Conservation (phyloP, 2,113 vertebrate genomes). For the Pelmatolapia mariae region DNA sequence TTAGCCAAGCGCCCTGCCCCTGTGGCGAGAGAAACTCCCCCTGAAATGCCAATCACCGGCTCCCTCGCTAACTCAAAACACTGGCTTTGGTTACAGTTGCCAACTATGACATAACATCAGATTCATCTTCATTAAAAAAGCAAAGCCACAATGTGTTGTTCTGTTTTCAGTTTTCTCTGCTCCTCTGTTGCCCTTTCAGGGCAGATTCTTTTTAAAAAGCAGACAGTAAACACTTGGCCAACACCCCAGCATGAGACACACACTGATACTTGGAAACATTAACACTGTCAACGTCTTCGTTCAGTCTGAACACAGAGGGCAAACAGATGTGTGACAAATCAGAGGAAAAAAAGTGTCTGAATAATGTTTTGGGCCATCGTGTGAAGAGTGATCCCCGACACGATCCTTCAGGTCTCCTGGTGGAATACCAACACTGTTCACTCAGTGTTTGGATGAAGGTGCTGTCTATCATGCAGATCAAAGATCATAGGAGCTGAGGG, state of each 20-base stretch:
- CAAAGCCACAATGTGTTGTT: slow-evolving; percentile 13
- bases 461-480: accelerated
- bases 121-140: slow-evolving; percentile 41
- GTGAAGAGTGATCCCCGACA: not conserved
- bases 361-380: not conserved
- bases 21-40: slow-evolving; percentile 30
- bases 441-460: not conserved
- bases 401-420: not conserved
- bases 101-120: slow-evolving; percentile 38
- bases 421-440: not conserved
- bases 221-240: not conserved
- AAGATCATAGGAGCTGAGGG: not conserved
- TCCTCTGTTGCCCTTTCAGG: not conserved
- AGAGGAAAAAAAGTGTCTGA: not conserved
- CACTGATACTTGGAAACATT: not conserved
- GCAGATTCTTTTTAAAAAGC: not conserved
- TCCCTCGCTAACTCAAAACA: slow-evolving; percentile 46
- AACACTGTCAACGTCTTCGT: not conserved
- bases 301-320: not conserved
- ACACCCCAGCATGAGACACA: not conserved
- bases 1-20: slow-evolving; percentile 20
- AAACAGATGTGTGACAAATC: not conserved
- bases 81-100: slow-evolving; percentile 28
- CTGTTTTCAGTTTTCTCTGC: slow-evolving; percentile 27
- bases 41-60: slow-evolving; percentile 37